phyloP scores from a whole-genome alignment of 2,113 vertebrate species.

The Clarias magur region DNA sequence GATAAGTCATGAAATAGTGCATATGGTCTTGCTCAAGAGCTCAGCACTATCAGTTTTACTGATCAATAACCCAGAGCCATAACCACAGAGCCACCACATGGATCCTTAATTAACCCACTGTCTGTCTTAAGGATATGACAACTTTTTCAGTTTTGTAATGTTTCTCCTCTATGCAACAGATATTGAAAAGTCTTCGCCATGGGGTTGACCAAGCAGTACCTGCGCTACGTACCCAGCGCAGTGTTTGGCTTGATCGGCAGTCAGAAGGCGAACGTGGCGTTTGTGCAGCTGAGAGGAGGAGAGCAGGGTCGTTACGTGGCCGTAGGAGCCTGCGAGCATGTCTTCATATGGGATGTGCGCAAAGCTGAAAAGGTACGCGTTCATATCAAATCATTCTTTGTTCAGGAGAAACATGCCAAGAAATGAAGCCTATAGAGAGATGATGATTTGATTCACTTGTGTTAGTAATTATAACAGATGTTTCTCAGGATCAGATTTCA shows the following conservation, averaged over 20 bases:
- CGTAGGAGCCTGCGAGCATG: slow-evolving; percentile 90
- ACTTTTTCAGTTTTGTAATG: background rate
- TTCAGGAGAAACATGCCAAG: background rate
- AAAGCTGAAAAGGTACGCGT: slow-evolving; percentile 89
- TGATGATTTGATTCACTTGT: background rate
- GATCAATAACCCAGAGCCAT: no score
- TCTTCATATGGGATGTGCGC: slow-evolving; percentile 92
- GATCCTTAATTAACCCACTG: background rate
- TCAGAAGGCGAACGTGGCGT: slow-evolving; percentile 80
- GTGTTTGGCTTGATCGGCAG: slow-evolving; percentile 90
- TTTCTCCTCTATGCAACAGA: background rate
- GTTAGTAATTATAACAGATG: background rate
- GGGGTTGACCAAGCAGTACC: slow-evolving; percentile 95
- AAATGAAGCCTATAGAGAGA: background rate
- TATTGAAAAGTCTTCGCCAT: slow-evolving; percentile 65
- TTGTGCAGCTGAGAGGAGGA: slow-evolving; percentile 82
- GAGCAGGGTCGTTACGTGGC: slow-evolving; percentile 89
- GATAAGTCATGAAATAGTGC: no score
- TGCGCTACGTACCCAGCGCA: slow-evolving; percentile 82
- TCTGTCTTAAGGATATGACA: background rate
- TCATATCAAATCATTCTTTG: background rate
- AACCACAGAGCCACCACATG: no score
- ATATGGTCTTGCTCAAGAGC: no score
- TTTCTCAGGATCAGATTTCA: background rate
- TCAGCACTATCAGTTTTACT: no score